Evolutionary conservation across 2,797 vertebrate species (phyloP).

Genomic region (Synaphobranchus kaupii): DNA sequence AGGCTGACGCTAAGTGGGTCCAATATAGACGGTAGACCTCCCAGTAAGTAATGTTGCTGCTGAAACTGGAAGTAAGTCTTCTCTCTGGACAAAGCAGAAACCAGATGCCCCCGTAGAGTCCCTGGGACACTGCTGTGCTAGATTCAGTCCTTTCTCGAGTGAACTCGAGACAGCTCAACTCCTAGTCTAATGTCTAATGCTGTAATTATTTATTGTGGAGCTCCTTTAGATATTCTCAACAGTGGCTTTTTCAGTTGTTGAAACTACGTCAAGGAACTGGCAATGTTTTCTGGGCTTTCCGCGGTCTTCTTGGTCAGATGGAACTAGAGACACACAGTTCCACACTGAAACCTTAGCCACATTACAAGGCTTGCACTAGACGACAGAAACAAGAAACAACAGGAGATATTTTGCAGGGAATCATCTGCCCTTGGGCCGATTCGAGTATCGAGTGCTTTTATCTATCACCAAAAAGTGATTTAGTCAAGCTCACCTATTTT

Average conservation of each 20-base stretch:
- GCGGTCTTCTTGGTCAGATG: not conserved
- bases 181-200: not conserved
- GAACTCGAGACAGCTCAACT: not conserved
- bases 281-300: not conserved
- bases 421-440: not conserved
- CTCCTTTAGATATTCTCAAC: too few relatives aligned
- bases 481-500: not conserved
- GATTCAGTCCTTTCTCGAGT: not conserved
- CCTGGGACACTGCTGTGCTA: not conserved
- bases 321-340: not conserved
- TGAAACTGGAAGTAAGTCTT: not conserved
- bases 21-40: not conserved
- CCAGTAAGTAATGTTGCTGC: not conserved
- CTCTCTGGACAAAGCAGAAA: not conserved
- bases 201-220: not conserved
- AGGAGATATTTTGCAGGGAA: not conserved
- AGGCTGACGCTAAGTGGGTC: not conserved
- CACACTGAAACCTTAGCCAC: not conserved
- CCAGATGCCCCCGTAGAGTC: not conserved
- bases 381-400: not conserved
- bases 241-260: not conserved
- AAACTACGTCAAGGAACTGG: not conserved
- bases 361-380: not conserved
- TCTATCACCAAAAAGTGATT: not conserved
- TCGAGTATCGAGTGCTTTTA: not conserved